Conservation (phyloP, 2,797 vertebrate genomes). For the Bovichtus diacanthus region DNA sequence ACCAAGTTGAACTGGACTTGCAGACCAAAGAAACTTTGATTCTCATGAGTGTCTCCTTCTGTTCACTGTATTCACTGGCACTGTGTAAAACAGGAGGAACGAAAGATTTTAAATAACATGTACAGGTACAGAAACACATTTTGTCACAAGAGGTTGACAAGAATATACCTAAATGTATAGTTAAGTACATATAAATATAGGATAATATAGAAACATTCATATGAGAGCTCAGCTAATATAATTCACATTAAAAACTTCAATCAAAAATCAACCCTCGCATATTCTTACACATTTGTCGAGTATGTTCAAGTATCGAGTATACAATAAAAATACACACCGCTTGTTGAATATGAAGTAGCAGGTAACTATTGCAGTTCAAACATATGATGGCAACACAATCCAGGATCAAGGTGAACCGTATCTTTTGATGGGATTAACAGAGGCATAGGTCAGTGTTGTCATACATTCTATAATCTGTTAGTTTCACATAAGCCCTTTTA, state of each 20-base stretch:
- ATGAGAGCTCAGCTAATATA: neutral
- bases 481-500: no score
- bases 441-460: neutral
- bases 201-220: neutral
- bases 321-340: neutral
- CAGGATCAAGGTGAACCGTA: neutral
- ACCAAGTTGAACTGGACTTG: conserved; percentile 33
- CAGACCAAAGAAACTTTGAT: conserved; percentile 31
- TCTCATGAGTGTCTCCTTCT: conserved; percentile 24
- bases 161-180: neutral
- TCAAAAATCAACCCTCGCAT: neutral
- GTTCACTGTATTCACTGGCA: neutral
- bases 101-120: neutral
- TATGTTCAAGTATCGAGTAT: no score
- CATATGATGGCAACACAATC: no score
- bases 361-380: no score
- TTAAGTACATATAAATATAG: neutral
- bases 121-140: neutral
- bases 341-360: neutral
- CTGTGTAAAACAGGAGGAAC: neutral
- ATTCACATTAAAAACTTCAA: neutral
- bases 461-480: no score
- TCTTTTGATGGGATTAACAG: neutral
- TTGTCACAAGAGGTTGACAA: neutral
- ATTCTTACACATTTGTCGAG: neutral